Percentiles rank a stretch among this genome's conserved stretches.
These are phyloP conservation scores for Leuciscus idus DNA, from an alignment of 2,113 vertebrate genomes.

Conservation along the genomic window DNA sequence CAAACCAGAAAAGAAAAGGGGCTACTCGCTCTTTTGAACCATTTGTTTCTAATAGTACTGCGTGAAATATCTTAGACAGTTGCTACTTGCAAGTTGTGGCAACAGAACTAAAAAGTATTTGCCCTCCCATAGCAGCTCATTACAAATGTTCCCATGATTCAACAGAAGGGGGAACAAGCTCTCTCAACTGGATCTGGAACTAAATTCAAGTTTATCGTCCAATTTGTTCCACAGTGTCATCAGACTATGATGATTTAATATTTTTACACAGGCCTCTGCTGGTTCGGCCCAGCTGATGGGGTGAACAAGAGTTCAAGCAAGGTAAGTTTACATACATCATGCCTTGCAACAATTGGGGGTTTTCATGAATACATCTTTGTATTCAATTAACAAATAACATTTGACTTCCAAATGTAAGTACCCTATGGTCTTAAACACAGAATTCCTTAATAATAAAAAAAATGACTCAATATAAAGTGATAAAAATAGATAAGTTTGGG, in stretches of 20 bases:
- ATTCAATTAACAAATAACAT: background rate
- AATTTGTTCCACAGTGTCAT: constrained; percentile 53
- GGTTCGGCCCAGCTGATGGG: background rate
- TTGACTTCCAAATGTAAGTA: background rate
- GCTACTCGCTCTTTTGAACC: constrained; percentile 5
- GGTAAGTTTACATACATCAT: background rate
- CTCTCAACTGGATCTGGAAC: constrained; percentile 49
- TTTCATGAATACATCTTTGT: background rate
- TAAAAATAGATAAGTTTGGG: background rate
- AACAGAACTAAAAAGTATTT: constrained; percentile 24
- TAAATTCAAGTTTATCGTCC: constrained; percentile 51
- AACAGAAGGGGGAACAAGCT: constrained; percentile 30
- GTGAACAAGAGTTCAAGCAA: background rate
- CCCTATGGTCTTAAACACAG: background rate
- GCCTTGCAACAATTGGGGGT: background rate
- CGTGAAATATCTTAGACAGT: constrained; percentile 17
- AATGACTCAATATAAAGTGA: background rate
- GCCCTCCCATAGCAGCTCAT: constrained; percentile 39
- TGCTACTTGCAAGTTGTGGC: constrained; percentile 2
- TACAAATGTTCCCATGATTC: constrained; percentile 49
- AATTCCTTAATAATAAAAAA: background rate
- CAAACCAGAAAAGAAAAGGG: background rate
- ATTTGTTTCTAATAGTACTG: constrained; percentile 5
- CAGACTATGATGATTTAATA: constrained; percentile 47
- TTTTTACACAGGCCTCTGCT: constrained; percentile 38